These are phyloP conservation scores for Vulpes vulpes DNA, from an alignment of 2,113 vertebrate species.

Conservation along the genomic window DNA sequence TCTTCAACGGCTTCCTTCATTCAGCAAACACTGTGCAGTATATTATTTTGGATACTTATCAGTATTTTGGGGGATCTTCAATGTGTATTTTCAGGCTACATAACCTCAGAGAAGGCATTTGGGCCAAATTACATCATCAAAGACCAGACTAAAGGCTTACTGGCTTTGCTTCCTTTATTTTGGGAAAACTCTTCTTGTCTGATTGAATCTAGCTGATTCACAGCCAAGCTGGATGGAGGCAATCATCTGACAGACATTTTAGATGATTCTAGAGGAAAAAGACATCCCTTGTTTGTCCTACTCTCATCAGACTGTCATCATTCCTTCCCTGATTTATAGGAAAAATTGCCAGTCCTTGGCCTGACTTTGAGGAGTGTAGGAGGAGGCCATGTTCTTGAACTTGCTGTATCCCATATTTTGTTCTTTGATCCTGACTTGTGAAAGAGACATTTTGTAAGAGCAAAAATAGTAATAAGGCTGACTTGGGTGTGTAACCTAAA, in stretches of 20 bases:
- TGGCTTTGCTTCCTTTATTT: neutral
- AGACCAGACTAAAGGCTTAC: neutral
- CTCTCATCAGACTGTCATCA: neutral
- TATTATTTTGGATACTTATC: neutral
- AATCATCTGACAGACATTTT: neutral
- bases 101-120: neutral
- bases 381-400: neutral
- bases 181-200: neutral
- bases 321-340: neutral
- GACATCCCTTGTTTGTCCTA: neutral
- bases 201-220: neutral
- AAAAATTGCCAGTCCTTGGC: slow-evolving; percentile 1
- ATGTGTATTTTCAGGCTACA: neutral
- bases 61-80: neutral
- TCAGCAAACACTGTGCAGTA: neutral
- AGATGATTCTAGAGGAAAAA: neutral
- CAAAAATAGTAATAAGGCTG: neutral
- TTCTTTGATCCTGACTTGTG: neutral
- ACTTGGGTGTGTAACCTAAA: neutral
- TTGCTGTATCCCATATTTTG: neutral
- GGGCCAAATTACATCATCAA: neutral
- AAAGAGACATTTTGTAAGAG: slow-evolving; percentile 54
- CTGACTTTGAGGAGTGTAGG: neutral
- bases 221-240: neutral
- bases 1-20: neutral